phyloP scores from a whole-genome alignment of 1,140 invertebrate species.

The Camponotus pennsylvanicus region DNA sequence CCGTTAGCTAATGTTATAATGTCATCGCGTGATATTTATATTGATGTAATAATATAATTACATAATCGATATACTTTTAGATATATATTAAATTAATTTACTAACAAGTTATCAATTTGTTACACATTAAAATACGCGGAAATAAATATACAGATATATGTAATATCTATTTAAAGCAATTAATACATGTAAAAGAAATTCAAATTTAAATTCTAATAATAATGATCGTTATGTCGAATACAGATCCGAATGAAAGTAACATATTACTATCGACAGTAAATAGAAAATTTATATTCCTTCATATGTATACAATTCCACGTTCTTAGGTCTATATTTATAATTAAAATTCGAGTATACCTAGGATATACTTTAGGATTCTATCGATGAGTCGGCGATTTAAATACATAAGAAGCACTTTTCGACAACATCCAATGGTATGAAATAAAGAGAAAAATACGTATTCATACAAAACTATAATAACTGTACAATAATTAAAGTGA shows the following conservation, averaged over 20 bases:
- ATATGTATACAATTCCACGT: background rate
- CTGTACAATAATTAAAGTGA: background rate
- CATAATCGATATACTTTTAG: background rate
- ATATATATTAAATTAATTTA: too few relatives aligned
- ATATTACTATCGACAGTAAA: background rate
- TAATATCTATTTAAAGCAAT: background rate
- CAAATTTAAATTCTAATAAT: background rate
- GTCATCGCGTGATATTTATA: background rate
- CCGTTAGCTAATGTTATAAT: background rate
- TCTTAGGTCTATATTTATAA: background rate
- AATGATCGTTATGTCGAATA: constrained; percentile 3
- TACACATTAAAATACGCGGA: background rate
- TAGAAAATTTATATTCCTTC: background rate
- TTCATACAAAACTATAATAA: background rate
- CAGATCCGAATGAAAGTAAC: background rate
- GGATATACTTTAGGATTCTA: constrained; percentile 6
- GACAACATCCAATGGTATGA: background rate
- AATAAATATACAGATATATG: background rate
- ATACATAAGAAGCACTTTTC: constrained; percentile 26
- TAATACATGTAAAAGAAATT: background rate
- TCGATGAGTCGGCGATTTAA: background rate
- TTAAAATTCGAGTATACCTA: constrained; percentile 4
- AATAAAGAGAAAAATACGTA: background rate
- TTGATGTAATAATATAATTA: constrained; percentile 11
- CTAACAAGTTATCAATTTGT: too few relatives aligned